phyloP scores from a whole-genome alignment of 2,797 vertebrate genomes.

The Arremon brunneinucha region DNA sequence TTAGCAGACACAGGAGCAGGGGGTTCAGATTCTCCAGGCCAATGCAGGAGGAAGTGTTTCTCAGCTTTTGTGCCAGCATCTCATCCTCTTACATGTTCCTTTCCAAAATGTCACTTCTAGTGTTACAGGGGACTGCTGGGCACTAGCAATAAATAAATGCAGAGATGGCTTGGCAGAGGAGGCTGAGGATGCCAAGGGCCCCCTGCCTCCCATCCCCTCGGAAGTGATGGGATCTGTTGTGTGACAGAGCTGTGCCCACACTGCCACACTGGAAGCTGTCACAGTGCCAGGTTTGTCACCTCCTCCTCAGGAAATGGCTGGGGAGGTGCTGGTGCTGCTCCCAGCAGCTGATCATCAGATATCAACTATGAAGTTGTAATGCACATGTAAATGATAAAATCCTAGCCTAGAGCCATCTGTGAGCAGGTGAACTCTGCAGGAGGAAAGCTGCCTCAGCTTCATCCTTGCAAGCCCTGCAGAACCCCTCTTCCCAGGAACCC shows the following conservation, averaged over 20 bases:
- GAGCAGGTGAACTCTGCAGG: neutral
- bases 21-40: neutral
- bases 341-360: neutral
- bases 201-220: accelerated
- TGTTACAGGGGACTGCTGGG: neutral
- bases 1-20: neutral
- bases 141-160: neutral
- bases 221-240: neutral
- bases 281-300: neutral
- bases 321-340: neutral
- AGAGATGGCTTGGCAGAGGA: neutral
- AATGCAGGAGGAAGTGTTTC: neutral
- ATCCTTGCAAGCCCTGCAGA: accelerated
- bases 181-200: neutral
- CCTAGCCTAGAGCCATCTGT: neutral
- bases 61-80: neutral
- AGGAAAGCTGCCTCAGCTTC: neutral
- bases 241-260: neutral
- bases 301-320: neutral
- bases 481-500: neutral
- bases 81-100: neutral
- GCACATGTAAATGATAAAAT: neutral
- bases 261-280: neutral
- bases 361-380: neutral
- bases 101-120: neutral